Conservation (phyloP, 2,113 vertebrate genomes). For the Ranitomeya imitator region DNA sequence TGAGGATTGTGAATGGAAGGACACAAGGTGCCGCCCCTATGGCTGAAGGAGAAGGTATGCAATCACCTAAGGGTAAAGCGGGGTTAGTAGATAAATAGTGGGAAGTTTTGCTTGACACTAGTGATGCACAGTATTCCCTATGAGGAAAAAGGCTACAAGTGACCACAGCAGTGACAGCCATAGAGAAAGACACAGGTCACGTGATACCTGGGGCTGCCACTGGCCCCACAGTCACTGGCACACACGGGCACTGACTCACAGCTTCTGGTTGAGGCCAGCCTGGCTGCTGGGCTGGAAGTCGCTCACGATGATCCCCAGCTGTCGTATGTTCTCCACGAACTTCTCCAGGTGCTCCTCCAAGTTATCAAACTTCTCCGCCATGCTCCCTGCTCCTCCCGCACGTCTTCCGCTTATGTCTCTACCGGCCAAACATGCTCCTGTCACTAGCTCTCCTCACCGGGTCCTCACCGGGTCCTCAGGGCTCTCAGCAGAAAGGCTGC, state of each 20-base stretch:
- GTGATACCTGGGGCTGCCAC: too few relatives aligned
- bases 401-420: background rate
- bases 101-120: too few relatives aligned
- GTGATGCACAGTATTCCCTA: too few relatives aligned
- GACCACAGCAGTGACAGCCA: too few relatives aligned
- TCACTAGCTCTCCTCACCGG: background rate
- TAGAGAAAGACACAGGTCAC: too few relatives aligned
- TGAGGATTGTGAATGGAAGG: too few relatives aligned
- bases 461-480: background rate
- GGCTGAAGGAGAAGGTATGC: too few relatives aligned
- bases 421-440: background rate
- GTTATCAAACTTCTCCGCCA: slow-evolving; percentile 97
- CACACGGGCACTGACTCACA: slow-evolving; percentile 80
- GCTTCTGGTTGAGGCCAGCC: slow-evolving; percentile 92
- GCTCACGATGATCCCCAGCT: slow-evolving; percentile 97
- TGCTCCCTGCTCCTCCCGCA: slow-evolving; percentile 56
- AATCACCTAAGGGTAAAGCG: too few relatives aligned
- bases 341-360: slow-evolving; percentile 97
- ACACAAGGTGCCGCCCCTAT: too few relatives aligned
- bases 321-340: slow-evolving; percentile 97
- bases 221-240: background rate
- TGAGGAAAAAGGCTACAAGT: too few relatives aligned
- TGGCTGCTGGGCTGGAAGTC: slow-evolving; percentile 99
- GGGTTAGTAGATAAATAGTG: too few relatives aligned
- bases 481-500: background rate